These are phyloP conservation scores for Argyrosomus regius DNA, from an alignment of 2,797 vertebrate genomes.

Conservation along the genomic window DNA sequence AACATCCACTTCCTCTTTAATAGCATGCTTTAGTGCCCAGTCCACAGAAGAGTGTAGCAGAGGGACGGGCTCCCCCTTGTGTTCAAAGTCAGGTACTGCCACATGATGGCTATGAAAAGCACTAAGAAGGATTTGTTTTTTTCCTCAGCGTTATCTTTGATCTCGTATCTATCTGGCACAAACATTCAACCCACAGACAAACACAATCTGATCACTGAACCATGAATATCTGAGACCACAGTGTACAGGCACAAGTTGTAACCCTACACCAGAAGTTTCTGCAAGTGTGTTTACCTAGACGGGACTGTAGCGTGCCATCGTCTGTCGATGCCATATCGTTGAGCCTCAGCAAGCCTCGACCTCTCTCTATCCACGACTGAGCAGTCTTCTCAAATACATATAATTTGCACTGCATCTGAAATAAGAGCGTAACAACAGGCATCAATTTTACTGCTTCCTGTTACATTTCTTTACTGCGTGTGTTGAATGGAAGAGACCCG, in stretches of 20 bases:
- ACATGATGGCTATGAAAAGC: neutral
- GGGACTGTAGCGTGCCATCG: slow-evolving; percentile 94
- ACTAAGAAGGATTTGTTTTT: neutral
- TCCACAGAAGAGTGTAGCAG: neutral
- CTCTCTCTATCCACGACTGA: slow-evolving; percentile 98
- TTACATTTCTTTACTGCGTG: neutral
- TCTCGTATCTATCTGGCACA: neutral
- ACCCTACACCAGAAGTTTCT: neutral
- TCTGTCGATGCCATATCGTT: slow-evolving; percentile 98
- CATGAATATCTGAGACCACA: neutral
- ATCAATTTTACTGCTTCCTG: neutral
- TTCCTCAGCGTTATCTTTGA: neutral
- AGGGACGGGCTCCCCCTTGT: slow-evolving; percentile 60
- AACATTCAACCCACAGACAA: neutral
- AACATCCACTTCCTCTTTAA: neutral
- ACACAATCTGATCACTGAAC: neutral
- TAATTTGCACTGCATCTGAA: slow-evolving; percentile 97
- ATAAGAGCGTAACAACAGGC: neutral
- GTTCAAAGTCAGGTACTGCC: slow-evolving; percentile 28
- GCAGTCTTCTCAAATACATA: slow-evolving; percentile 97
- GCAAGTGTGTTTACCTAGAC: slow-evolving; percentile 87
- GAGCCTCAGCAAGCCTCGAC: slow-evolving; percentile 95
- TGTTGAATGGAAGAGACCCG: neutral
- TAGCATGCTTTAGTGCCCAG: neutral
- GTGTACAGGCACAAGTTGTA: no score